Conservation (phyloP, 2,797 vertebrate species). For the Valencia hispanica region DNA sequence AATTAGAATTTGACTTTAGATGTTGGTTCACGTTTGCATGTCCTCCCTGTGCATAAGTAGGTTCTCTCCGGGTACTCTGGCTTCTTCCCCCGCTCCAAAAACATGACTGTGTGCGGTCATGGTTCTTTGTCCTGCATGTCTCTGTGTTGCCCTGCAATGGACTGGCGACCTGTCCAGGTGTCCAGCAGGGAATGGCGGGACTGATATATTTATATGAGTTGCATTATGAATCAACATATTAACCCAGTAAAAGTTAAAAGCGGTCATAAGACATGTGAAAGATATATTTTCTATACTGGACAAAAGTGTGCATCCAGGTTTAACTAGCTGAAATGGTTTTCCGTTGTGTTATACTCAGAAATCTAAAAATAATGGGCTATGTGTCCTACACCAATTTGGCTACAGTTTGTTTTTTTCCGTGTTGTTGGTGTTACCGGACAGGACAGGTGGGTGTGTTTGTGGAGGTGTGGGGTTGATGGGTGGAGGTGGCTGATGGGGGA, state of each 20-base stretch:
- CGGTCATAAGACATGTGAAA: not conserved
- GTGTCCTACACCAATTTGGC: not conserved
- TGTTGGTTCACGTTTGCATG: not conserved
- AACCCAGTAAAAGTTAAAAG: not conserved
- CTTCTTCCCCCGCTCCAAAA: too few species aligned
- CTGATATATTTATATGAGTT: not conserved
- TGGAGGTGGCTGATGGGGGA: conserved; percentile 7
- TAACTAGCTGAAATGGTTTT: not conserved
- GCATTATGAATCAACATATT: not conserved
- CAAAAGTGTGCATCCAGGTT: not conserved
- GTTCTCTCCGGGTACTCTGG: too few species aligned
- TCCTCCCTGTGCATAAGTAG: too few species aligned
- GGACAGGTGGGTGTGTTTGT: not conserved
- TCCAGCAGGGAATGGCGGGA: not conserved
- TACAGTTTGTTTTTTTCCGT: not conserved
- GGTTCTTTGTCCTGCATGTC: too few species aligned
- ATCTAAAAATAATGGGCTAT: too few species aligned
- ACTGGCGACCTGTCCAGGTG: too few species aligned
- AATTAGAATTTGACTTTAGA: not conserved
- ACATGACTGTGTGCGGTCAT: too few species aligned
- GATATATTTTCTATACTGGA: not conserved
- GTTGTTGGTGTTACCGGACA: not conserved
- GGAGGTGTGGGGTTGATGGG: not conserved
- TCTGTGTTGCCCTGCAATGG: too few species aligned
- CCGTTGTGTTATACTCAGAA: not conserved